A percentile compares a stretch with the other conserved stretches of the same genome.
These are phyloP conservation scores for Columba guinea DNA, from an alignment of 2,797 vertebrate species.

Conservation along the genomic window DNA sequence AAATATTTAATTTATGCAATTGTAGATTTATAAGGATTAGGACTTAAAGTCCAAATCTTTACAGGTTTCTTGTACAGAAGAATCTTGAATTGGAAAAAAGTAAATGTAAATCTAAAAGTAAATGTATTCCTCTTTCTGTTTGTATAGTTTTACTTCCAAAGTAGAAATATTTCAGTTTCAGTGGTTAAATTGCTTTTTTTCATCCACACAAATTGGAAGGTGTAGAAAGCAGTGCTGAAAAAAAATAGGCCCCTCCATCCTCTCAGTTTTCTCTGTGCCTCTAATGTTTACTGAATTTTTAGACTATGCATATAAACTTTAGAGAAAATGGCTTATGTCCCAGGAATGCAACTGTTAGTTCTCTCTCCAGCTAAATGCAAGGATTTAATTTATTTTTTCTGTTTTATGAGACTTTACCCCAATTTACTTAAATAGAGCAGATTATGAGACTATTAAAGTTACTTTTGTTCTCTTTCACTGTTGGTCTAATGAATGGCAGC, in stretches of 20 bases:
- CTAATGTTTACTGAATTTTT: background rate
- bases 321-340: background rate
- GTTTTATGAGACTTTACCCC: background rate
- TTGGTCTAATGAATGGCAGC: slow-evolving; percentile 12
- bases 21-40: background rate
- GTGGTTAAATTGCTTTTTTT: background rate
- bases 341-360: background rate
- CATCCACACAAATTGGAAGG: background rate
- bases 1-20: background rate
- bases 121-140: background rate
- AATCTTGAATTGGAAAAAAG: background rate
- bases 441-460: background rate
- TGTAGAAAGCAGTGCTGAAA: background rate
- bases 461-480: slow-evolving; percentile 23
- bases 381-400: background rate
- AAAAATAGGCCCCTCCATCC: background rate
- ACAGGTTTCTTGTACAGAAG: background rate
- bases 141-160: background rate
- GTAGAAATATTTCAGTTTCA: background rate
- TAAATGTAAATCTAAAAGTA: background rate
- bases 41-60: background rate
- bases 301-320: background rate
- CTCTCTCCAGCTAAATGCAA: background rate
- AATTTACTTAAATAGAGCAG: background rate
- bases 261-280: background rate